phyloP scores from a whole-genome alignment of 2,797 vertebrate species.

The Thripadectes ignobilis region DNA sequence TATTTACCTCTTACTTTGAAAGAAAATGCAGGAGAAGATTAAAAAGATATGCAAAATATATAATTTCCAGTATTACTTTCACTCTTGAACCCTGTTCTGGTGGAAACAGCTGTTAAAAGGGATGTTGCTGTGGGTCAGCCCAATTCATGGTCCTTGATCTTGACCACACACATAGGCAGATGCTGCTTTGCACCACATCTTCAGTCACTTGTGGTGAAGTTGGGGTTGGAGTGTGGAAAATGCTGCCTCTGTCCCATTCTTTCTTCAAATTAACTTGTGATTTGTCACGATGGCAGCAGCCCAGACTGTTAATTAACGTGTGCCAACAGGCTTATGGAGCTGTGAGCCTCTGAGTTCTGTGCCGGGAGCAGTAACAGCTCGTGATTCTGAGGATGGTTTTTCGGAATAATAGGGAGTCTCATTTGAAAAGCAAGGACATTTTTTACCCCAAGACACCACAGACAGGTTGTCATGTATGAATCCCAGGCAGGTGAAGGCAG shows the following conservation, averaged over 20 bases:
- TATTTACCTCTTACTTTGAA: background rate
- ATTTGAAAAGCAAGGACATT: background rate
- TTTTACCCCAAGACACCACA: fast-evolving
- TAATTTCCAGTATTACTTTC: background rate
- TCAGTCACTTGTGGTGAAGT: background rate
- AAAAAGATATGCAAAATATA: background rate
- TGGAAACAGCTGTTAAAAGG: background rate
- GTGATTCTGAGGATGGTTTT: background rate
- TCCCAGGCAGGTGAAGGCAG: background rate
- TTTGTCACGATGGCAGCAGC: background rate
- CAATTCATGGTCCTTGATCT: background rate
- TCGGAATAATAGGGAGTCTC: background rate
- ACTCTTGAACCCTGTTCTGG: background rate
- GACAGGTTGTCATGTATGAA: background rate
- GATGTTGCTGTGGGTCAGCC: background rate
- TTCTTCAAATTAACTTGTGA: background rate
- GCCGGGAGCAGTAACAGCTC: background rate
- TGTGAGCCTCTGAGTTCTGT: background rate
- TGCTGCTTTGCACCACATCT: background rate
- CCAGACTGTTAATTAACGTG: background rate
- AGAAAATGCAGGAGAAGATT: background rate
- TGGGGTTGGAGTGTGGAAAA: background rate
- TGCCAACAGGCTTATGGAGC: background rate
- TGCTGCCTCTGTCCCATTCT: background rate
- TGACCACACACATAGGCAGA: background rate